Evolutionary conservation across 2,113 vertebrate genomes (phyloP), one percentile per base, ranked within the genome.

Genomic region (Raja brachyura): DNA sequence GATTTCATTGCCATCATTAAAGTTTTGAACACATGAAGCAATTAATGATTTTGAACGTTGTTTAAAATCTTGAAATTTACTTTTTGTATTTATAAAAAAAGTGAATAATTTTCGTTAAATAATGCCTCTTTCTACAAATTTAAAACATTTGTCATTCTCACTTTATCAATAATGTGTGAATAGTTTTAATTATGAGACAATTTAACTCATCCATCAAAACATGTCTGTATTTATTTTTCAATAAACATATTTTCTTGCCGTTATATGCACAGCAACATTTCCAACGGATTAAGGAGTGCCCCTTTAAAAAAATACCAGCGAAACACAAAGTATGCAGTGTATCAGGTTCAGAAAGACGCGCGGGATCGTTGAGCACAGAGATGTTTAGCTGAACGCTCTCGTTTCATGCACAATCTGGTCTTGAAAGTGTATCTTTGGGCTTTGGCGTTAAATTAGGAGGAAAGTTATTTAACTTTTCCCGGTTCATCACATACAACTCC

Each of bases 301-400:
- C 66, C 66, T 73, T 70, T 48, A 18, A 92, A 92, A 90, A 78
- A 90, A 90, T 39, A 70, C 25, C 66, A 11, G 88, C 20, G 66
- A 54, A 39, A 73, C 90, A 92, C 90, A 90, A 70, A 90, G 88
- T 90, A 7, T 31, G 31, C 63, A 92, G 90, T 92, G 90, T 92
- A 73, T 73, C 18, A 11, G 33, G 22, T 13, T 92, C 3, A 48
- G 90, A 92, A 48, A 39, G 90, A 92, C 28, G 56, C 11, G 83
- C 10, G n/a, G 8, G 90, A 48, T 73, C 66, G 31, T 4, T 18
- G 88, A 70, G 61, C 16, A 9, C 61, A 48, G 66, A 11, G 16
- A 5, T 10, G 20, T 39, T 73, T 22, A 68, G 88, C 16, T 90
- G 86, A 68, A 22, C 18, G 59, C 31, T 66, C 8, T 39, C 14